phyloP scores from a whole-genome alignment of 2,113 vertebrate genomes.

The Sphaerodactylus townsendi region DNA sequence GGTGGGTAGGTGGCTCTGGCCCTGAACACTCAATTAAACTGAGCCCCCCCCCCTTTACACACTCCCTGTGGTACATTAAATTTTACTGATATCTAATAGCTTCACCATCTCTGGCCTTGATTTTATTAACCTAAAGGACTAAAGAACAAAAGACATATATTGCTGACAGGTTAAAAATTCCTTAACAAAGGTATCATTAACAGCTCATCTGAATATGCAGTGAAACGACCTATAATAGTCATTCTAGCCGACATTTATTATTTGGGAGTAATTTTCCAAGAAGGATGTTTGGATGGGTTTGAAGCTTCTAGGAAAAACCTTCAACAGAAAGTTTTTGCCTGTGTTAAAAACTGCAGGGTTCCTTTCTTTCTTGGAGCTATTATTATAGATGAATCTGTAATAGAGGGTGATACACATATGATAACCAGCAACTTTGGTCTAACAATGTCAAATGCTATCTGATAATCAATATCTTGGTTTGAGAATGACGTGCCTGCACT shows the following conservation, averaged over 20 bases:
- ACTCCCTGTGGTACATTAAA: slow-evolving; percentile 61
- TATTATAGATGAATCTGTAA: slow-evolving; percentile 59
- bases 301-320: slow-evolving; percentile 23
- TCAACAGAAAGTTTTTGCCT: slow-evolving; percentile 20
- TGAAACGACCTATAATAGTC: slow-evolving; percentile 26
- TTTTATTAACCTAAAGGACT: slow-evolving; percentile 66
- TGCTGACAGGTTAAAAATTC: slow-evolving; percentile 67
- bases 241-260: slow-evolving; percentile 28
- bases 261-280: slow-evolving; percentile 36
- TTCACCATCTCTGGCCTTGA: slow-evolving; percentile 63
- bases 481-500: slow-evolving; percentile 40
- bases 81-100: slow-evolving; percentile 66
- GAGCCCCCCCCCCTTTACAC: slow-evolving; percentile 17
- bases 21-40: slow-evolving; percentile 67
- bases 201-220: slow-evolving; percentile 32
- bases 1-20: slow-evolving; percentile 41
- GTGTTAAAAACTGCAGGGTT: slow-evolving; percentile 36
- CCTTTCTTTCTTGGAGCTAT: slow-evolving; percentile 34
- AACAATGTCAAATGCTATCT: slow-evolving; percentile 69
- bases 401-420: slow-evolving; percentile 60
- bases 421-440: slow-evolving; percentile 68
- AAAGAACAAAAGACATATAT: slow-evolving; percentile 56
- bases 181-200: slow-evolving; percentile 60
- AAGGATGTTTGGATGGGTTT: slow-evolving; percentile 21
- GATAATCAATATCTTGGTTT: slow-evolving; percentile 69